Base-by-base conservation (phyloP, 1,140 invertebrate genomes). In the Brachionus sp. region DNA sequence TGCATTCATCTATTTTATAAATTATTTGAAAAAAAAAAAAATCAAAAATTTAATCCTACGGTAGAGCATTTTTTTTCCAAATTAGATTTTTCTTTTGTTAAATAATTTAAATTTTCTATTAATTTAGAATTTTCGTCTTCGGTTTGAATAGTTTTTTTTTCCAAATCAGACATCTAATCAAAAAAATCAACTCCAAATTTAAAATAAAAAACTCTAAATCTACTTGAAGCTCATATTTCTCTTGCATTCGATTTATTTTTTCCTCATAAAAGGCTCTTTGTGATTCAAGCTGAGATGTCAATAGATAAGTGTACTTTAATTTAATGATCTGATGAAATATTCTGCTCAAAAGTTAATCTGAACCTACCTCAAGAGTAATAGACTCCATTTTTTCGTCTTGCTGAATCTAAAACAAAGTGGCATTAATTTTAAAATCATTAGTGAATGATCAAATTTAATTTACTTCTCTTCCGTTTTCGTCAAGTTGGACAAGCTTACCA, bases 211-310 rank as follows among this genome's bases (percentile, higher is more conserved):
- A 33, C 23, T 80, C 33, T 5, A 80, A 62, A 25, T 23, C 7
- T 46, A 82, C 33, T 64, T 50, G 62, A 29, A 83, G 25, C 13
- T 64, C 44, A 10, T 33, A 73, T 33, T 53, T 62, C 23, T 73
- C 75, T 82, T 93, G 92, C 77, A 92, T 90, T 85, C 91, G 88
- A 68, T 89, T 89, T 35, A 97, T 90, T 85, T 92, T 92, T 75
- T 95, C 93, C 88, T 98, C 96, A 89, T 95, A 98, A 89, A 94
- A 97, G 62, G 92, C 91, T 10, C 97, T 90, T 88, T 99, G 97
- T 13, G 94, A 93, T 88, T 98, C 96, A 16, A 99, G 90, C 88
- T 99, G 97, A 66, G 94, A 95, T 7, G 96, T 98, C n/a, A 99
- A 89, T 66, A 98, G 90, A 90, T 98, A 97, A 0, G 96, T 97